phyloP scores from a whole-genome alignment of 2,113 vertebrate species.

The Thamnophis sirtalis region DNA sequence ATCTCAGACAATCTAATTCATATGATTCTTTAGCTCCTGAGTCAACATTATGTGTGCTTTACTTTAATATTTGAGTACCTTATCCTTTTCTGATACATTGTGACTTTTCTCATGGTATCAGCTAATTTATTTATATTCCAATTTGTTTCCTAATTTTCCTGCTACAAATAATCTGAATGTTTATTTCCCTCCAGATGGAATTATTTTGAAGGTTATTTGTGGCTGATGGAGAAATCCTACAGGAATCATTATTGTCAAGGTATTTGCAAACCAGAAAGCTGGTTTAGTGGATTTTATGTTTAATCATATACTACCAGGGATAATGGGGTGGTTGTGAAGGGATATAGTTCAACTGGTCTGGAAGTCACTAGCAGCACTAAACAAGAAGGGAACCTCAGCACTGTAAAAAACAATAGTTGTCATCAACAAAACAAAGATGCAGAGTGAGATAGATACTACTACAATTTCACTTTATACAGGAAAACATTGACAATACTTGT shows the following conservation, averaged over 20 bases:
- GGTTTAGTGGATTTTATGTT: not conserved
- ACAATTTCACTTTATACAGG: not conserved
- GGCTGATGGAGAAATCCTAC: not conserved
- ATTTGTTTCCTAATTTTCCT: not conserved
- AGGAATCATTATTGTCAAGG: not conserved
- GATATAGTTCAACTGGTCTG: not conserved
- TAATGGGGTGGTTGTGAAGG: not conserved
- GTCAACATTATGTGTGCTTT: not conserved
- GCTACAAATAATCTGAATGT: not conserved
- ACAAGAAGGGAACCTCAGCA: not conserved
- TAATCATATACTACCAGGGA: not conserved
- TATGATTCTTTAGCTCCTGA: not conserved
- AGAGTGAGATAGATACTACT: not conserved
- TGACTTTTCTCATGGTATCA: not conserved
- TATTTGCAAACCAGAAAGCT: not conserved
- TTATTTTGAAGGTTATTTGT: not conserved
- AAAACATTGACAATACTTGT: not conserved
- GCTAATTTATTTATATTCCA: not conserved
- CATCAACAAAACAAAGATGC: not conserved
- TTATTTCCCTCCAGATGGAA: not conserved
- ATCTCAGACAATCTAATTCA: not conserved
- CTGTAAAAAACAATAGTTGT: not conserved
- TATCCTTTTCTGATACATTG: not conserved
- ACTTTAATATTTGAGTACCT: not conserved
- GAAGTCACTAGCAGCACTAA: not conserved